Evolutionary conservation across 2,888 invertebrate genomes (phyloP).

Genomic region (Drosophila pseudotalamancana): DNA sequence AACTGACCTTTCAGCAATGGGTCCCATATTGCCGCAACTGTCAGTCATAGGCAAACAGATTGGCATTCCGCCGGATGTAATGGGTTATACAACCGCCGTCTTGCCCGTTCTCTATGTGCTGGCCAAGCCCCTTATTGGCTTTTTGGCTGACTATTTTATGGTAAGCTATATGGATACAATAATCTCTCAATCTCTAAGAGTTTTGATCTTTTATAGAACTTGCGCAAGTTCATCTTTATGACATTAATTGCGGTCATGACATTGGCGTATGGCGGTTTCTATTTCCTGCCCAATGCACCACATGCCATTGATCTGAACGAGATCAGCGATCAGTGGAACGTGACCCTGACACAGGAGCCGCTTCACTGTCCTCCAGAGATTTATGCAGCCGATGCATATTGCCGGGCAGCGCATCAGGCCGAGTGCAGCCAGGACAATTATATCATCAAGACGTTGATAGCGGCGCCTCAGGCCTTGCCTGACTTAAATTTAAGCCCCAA

Average conservation of each 20-base stretch:
- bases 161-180: conserved; percentile 72
- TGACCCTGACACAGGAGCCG: conserved; percentile 42
- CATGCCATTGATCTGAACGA: conserved; percentile 63
- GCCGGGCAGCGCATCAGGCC: conserved; percentile 54
- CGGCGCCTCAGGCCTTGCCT: conserved; percentile 26
- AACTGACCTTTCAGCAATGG: conserved; percentile 87
- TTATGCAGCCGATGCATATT: conserved; percentile 24
- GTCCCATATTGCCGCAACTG: conserved; percentile 91
- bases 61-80: conserved; percentile 90
- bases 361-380: conserved; percentile 49
- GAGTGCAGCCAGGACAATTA: conserved; percentile 38
- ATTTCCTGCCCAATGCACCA: conserved; percentile 86
- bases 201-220: conserved; percentile 53
- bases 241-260: conserved; percentile 88
- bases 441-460: conserved; percentile 52
- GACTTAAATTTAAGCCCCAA: conserved; percentile 28
- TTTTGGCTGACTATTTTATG: conserved; percentile 90
- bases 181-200: neutral
- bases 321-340: conserved; percentile 48
- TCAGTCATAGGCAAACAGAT: conserved; percentile 91
- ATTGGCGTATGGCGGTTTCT: conserved; percentile 88
- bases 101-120: conserved; percentile 91
- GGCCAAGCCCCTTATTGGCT: conserved; percentile 91
- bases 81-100: conserved; percentile 91
- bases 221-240: conserved; percentile 90